These are phyloP conservation scores for Hypanus sabinus DNA, from an alignment of 2,113 vertebrate genomes.

Conservation along the genomic window DNA sequence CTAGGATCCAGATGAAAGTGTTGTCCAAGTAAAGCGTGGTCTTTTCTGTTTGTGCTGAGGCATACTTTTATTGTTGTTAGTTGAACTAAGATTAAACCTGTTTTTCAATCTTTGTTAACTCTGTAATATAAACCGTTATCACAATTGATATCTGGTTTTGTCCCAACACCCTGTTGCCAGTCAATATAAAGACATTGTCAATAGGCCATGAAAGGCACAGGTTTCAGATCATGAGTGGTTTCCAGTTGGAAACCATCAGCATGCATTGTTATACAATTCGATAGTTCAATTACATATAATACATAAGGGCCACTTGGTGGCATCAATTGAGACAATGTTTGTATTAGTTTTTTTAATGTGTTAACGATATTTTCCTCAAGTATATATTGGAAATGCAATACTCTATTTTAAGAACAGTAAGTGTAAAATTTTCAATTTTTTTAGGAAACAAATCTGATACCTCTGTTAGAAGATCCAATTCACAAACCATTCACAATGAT, in stretches of 20 bases:
- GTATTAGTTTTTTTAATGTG: not conserved
- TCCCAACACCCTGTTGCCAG: no score
- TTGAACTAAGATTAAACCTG: no score
- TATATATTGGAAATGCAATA: not conserved
- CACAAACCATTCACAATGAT: slow-evolving; percentile 83
- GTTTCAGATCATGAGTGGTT: not conserved
- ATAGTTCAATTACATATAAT: not conserved
- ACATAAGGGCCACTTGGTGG: not conserved
- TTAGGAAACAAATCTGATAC: slow-evolving; percentile 68
- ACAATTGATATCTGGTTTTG: no score
- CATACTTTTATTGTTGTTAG: no score
- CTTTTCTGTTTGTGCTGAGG: no score
- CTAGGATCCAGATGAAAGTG: no score
- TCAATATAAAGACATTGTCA: no score
- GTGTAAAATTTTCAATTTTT: not conserved
- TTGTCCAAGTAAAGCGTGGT: no score
- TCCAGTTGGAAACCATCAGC: not conserved
- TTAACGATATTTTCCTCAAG: not conserved
- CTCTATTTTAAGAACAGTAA: not conserved
- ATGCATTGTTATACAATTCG: not conserved
- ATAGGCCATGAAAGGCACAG: not conserved
- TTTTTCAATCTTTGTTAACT: no score
- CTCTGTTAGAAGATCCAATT: slow-evolving; percentile 52
- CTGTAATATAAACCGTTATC: no score
- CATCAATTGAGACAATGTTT: not conserved